A percentile compares a stretch with the other conserved stretches of the same genome.
These are phyloP conservation scores for Dasyprocta punctata DNA, from an alignment of 2,113 vertebrate species.

Conservation along the genomic window DNA sequence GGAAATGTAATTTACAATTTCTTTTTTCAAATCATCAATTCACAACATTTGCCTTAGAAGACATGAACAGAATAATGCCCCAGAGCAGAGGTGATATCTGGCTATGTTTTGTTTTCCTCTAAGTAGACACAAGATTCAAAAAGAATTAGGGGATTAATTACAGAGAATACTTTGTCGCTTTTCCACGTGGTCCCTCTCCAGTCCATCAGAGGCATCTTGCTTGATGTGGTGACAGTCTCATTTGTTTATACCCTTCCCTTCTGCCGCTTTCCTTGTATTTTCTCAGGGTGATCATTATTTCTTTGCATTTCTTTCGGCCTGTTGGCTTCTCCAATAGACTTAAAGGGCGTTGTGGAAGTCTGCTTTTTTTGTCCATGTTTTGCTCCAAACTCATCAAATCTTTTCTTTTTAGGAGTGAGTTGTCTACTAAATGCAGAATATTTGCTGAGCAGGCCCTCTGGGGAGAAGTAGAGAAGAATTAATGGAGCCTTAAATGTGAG, in stretches of 20 bases:
- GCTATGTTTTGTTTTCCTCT: neutral
- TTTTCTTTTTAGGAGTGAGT: neutral
- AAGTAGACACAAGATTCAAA: neutral
- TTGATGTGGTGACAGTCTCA: fast-evolving
- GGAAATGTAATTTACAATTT: neutral
- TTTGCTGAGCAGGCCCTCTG: neutral
- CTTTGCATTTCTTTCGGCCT: neutral
- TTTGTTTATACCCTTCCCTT: neutral
- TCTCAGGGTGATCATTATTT: neutral
- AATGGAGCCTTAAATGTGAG: neutral
- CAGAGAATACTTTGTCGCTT: neutral
- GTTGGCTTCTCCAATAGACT: neutral
- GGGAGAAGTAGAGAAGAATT: too few relatives aligned
- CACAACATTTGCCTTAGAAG: neutral
- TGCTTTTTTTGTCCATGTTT: neutral
- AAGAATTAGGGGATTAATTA: neutral
- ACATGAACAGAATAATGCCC: neutral
- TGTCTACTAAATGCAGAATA: fast-evolving
- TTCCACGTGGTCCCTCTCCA: fast-evolving
- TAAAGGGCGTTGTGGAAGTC: neutral
- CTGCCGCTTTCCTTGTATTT: neutral
- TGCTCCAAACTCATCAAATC: neutral
- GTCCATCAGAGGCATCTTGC: fast-evolving
- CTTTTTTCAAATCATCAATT: neutral
- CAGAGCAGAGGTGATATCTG: neutral